These are phyloP conservation scores for Synergus gifuensis DNA, from an alignment of 2,888 invertebrate genomes.

Conservation along the genomic window DNA sequence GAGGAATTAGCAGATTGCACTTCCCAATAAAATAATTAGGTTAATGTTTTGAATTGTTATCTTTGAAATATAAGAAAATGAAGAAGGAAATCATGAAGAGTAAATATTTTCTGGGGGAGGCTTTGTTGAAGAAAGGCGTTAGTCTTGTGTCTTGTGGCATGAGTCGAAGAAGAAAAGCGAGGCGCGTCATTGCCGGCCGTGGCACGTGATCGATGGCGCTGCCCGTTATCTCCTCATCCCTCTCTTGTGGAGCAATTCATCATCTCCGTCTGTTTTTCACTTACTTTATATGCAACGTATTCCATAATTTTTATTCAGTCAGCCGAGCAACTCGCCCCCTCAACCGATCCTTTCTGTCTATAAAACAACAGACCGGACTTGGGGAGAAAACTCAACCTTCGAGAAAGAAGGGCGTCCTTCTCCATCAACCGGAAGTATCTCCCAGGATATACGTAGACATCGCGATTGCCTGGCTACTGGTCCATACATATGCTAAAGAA, in stretches of 20 bases:
- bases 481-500: slow-evolving; percentile 75
- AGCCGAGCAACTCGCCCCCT: slow-evolving; percentile 60
- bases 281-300: slow-evolving; percentile 78
- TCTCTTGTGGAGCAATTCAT: slow-evolving; percentile 72
- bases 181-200: slow-evolving; percentile 73
- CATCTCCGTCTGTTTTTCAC: slow-evolving; percentile 78
- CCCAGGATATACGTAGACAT: slow-evolving; percentile 58
- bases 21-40: too few relatives aligned
- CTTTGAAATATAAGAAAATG: neutral
- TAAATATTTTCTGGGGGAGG: neutral
- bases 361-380: slow-evolving; percentile 53
- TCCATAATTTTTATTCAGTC: slow-evolving; percentile 77
- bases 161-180: slow-evolving; percentile 49
- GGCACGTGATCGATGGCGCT: slow-evolving; percentile 75
- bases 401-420: slow-evolving; percentile 49
- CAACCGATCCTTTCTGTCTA: slow-evolving; percentile 45
- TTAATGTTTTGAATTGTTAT: neutral
- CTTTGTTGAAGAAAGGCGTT: slow-evolving; percentile 24
- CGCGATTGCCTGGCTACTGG: slow-evolving; percentile 64
- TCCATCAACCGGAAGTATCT: slow-evolving; percentile 56
- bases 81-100: slow-evolving; percentile 8
- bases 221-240: slow-evolving; percentile 75
- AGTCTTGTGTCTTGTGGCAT: slow-evolving; percentile 11
- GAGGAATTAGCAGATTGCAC: neutral
- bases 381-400: slow-evolving; percentile 41